Evolutionary conservation across 1,140 invertebrate genomes (phyloP), one percentile per base, ranked within the genome.

Genomic region (Panagrolaimus sp.): DNA sequence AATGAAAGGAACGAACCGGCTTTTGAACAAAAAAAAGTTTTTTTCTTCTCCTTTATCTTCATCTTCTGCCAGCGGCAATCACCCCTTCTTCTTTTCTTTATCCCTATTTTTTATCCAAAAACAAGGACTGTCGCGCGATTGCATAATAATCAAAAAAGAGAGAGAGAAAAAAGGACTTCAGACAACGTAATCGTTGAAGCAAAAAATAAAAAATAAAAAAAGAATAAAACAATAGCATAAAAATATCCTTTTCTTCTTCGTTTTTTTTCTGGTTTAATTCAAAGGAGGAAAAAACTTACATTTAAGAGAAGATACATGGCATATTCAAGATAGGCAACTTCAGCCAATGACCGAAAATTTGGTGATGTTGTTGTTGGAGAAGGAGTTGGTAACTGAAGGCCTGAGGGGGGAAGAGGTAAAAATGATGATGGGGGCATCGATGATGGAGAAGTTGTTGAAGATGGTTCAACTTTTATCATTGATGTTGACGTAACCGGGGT

Each of bases 301-400:
- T 58, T 58, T 58, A 58, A 28, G 3, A 58, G n/a, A 21, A 58
- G n/a, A 58, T 58, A 58, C 52, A 58, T 58, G 52, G 28, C 28
- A 28, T 58, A 58, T 28, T 58, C 52, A 21, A 58, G 28, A 58
- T 58, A 58, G 21, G 52, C 52, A 28, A 12, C 14, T 58, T 58
- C 52, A 21, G 28, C 28, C 10, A 21, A 12, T 6, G 52, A 28
- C 5, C 52, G 8, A 2, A 58, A 58, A 58, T 58, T 58, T n/a
- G 15, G 15, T 58, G 28, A 12, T 26, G 28, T 58, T 3, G 12
- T 4, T 21, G 52, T 21, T n/a, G 52, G 52, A 21, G 52, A 58
- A 58, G n/a, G 17, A 28, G 21, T 26, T 12, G n/a, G 21, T 58
- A 28, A 28, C 12, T 28, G 52, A 58, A 58, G 17, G 15, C 15